Conservation (phyloP, 1,140 invertebrate species). For the Proctacanthus coquilletti region DNA sequence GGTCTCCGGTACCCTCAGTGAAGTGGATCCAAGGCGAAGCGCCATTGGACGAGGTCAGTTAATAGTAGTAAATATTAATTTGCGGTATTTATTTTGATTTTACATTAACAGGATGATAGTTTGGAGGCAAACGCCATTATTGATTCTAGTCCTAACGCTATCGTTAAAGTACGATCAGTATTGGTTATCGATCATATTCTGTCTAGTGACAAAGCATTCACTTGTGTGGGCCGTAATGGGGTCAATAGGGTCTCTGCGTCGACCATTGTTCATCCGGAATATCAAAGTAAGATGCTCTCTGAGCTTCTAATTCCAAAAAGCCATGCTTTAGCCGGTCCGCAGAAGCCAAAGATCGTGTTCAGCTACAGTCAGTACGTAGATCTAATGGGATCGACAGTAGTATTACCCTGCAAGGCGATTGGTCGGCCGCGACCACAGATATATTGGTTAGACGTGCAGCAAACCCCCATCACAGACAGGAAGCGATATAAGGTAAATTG, state of each 20-base stretch:
- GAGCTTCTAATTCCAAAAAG: conserved; percentile 12
- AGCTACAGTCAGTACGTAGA: conserved; percentile 38
- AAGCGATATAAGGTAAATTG: conserved; percentile 34
- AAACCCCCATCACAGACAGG: conserved; percentile 32
- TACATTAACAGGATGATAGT: conserved; percentile 14
- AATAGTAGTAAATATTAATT: conserved; percentile 1
- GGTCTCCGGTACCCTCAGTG: conserved; percentile 48
- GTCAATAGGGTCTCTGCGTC: conserved; percentile 36
- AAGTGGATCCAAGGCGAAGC: conserved; percentile 48
- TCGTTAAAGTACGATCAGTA: conserved; percentile 45
- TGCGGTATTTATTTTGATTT: neutral
- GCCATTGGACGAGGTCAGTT: conserved; percentile 40
- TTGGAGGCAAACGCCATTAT: conserved; percentile 34
- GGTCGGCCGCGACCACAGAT: conserved; percentile 46
- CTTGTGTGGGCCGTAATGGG: conserved; percentile 53
- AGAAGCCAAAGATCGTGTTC: conserved; percentile 37
- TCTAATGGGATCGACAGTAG: conserved; percentile 41
- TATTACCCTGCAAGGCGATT: conserved; percentile 51
- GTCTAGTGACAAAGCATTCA: conserved; percentile 34
- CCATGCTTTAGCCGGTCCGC: conserved; percentile 21
- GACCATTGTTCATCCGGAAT: conserved; percentile 33
- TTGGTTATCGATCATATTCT: conserved; percentile 35
- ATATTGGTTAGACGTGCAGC: conserved; percentile 47
- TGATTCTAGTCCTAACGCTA: conserved; percentile 32
- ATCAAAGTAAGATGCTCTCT: conserved; percentile 11